A percentile compares a stretch with the other conserved stretches of the same genome.
Evolutionary conservation across 2,888 invertebrate species (phyloP).

Genomic region (Lasioglossum pauxillum): DNA sequence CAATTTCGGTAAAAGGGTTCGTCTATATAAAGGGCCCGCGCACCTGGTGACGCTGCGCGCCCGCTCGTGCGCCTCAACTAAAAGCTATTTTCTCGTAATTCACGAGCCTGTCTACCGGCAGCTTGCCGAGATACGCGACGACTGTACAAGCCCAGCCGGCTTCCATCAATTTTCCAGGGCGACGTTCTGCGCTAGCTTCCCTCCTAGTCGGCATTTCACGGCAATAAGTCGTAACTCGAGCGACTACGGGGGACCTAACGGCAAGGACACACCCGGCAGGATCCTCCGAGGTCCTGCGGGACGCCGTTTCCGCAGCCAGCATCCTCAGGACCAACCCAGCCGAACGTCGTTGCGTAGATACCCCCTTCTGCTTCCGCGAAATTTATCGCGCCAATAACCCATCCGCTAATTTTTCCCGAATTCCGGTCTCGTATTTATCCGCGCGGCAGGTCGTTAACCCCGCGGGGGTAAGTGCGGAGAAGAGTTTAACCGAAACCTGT

Average conservation of each 20-base stretch:
- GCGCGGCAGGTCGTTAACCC: too few relatives aligned
- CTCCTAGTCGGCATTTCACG: slow-evolving; percentile 24
- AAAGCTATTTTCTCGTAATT: slow-evolving; percentile 81
- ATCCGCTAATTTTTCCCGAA: slow-evolving; percentile 2
- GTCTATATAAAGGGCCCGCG: slow-evolving; percentile 74
- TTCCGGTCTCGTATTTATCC: not conserved
- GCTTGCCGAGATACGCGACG: slow-evolving; percentile 53
- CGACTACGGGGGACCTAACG: slow-evolving; percentile 10
- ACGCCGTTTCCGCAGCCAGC: not conserved
- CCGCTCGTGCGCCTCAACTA: slow-evolving; percentile 67
- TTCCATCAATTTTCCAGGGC: slow-evolving; percentile 70
- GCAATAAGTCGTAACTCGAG: slow-evolving; percentile 59
- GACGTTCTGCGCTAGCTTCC: slow-evolving; percentile 24
- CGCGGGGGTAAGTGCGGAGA: too few relatives aligned
- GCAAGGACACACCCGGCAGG: not conserved
- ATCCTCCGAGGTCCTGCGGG: slow-evolving; percentile 7
- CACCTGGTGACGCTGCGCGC: slow-evolving; percentile 79
- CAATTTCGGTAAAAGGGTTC: slow-evolving; percentile 84
- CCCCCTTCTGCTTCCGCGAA: not conserved
- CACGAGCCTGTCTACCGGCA: slow-evolving; percentile 66
- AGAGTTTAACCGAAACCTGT: too few relatives aligned
- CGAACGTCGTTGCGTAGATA: slow-evolving; percentile 3
- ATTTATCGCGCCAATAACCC: slow-evolving; percentile 11
- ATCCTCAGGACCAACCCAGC: not conserved
- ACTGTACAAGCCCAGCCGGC: slow-evolving; percentile 47